These are phyloP conservation scores for Donacobius atricapilla DNA, from an alignment of 2,113 vertebrate species.

Conservation along the genomic window DNA sequence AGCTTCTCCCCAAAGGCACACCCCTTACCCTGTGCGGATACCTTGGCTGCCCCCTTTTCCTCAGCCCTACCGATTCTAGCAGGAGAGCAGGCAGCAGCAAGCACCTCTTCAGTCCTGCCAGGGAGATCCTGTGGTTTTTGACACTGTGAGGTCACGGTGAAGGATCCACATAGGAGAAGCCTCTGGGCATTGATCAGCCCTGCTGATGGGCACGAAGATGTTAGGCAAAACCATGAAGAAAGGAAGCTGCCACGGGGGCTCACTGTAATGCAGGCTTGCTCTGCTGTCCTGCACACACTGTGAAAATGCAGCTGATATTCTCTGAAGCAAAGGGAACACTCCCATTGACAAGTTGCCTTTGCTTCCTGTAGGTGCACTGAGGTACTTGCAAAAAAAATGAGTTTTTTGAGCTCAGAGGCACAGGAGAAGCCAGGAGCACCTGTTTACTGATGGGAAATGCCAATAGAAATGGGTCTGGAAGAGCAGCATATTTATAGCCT, in stretches of 20 bases:
- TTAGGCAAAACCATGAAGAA: neutral
- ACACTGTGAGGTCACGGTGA: fast-evolving
- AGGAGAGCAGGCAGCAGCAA: neutral
- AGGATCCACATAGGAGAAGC: neutral
- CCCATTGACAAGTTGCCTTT: neutral
- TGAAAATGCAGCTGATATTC: neutral
- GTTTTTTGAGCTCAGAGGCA: neutral
- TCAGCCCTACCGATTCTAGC: neutral
- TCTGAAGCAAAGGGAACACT: neutral
- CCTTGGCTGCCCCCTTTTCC: neutral
- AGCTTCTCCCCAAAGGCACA: neutral
- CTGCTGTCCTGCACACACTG: neutral
- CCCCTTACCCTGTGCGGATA: neutral
- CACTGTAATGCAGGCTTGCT: fast-evolving
- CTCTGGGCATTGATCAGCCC: neutral
- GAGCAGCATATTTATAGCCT: slow-evolving; percentile 16
- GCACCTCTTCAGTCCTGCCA: neutral
- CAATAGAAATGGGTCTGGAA: slow-evolving; percentile 34
- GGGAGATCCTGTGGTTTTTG: neutral
- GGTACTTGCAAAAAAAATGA: neutral
- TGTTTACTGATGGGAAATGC: slow-evolving; percentile 46
- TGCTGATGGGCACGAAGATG: fast-evolving
- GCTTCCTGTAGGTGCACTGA: neutral
- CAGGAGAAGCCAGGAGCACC: slow-evolving; percentile 11
- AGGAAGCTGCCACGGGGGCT: neutral